Base-by-base conservation (phyloP, 1,140 invertebrate species). In the Macrotrachela quadricornifera region DNA sequence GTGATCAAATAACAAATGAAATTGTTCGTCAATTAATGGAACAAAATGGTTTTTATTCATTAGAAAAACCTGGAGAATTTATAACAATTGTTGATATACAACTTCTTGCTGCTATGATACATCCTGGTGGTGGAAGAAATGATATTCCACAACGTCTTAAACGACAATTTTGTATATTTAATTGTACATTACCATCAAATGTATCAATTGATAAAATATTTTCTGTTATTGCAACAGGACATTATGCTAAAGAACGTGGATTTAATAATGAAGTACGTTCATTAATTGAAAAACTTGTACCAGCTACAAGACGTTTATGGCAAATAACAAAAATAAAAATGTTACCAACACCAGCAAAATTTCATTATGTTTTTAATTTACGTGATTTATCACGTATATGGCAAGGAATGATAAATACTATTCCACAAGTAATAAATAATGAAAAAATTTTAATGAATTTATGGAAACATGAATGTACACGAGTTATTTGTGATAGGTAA, bases 21-120 rank as follows among this genome's bases (percentile, higher is more conserved):
- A 90, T 94, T 56, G 84, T 94, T 0, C 74, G 90, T 18, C 88
- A 94, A 67, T 79, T 84, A 0, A 90, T 95, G 81, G 86, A 92
- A 61, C 91, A 86, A 80, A 82, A 83, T 57, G 88, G 90, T 21
- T 94, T 94, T 69, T 95, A 94, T 63, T 91, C 82, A 60, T 71
- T 95, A 51, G 88, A 94, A 65, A 94, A 92, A 72, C 90, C 90
- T 1, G 90, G 90, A 21, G 90, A 94, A 63, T 94, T 94, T 62
- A 86, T 79, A 1, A 81, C 79, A 12, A 80, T 95, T 57, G 76
- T 84, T 8, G 88, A 94, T 68, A 78, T 94, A 13, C 85, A 84
- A 66, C 92, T 88, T 72, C 71, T 92, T 55, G 85, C 79, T 18
- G 86, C 87, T 10, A 94, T 94, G 87, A 83, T 85, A 46, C 83